phyloP scores from a whole-genome alignment of 2,797 vertebrate genomes.

The Acanthurus tractus region DNA sequence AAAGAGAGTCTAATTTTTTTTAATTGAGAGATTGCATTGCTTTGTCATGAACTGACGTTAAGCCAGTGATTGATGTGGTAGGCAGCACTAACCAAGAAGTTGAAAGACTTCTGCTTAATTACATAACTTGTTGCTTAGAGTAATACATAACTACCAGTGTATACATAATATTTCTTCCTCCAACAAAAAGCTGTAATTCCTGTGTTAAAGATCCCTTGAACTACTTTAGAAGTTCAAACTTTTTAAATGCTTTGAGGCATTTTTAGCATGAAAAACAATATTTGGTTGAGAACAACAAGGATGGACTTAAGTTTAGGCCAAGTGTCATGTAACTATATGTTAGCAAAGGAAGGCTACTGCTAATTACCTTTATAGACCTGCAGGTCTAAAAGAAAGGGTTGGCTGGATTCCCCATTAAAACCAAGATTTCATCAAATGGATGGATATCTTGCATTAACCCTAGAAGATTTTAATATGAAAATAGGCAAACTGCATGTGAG shows the following conservation, averaged over 20 bases:
- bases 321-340: not conserved
- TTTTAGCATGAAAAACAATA: slow-evolving; percentile 8
- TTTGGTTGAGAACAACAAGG: slow-evolving; percentile 11
- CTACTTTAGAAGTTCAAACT: not conserved
- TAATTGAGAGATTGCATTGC: not conserved
- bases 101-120: not conserved
- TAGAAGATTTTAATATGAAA: slow-evolving; percentile 8
- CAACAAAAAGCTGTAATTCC: slow-evolving; percentile 6
- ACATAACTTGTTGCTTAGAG: slow-evolving; percentile 3
- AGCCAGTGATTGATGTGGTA: slow-evolving; percentile 15
- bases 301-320: not conserved
- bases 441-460: not conserved
- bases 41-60: slow-evolving; percentile 14
- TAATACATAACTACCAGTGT: not conserved
- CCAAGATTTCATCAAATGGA: slow-evolving; percentile 6
- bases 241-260: not conserved
- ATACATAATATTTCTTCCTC: slow-evolving; percentile 17
- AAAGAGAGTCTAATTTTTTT: not conserved
- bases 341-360: too few relatives aligned
- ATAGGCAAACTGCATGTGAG: not conserved
- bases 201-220: slow-evolving; percentile 29
- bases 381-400: not conserved
- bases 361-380: not conserved
- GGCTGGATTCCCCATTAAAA: not conserved
- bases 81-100: not conserved